Evolutionary conservation across 2,888 invertebrate species (phyloP), one percentile per base, ranked within the genome.

Genomic region (Aphodius sticticus): DNA sequence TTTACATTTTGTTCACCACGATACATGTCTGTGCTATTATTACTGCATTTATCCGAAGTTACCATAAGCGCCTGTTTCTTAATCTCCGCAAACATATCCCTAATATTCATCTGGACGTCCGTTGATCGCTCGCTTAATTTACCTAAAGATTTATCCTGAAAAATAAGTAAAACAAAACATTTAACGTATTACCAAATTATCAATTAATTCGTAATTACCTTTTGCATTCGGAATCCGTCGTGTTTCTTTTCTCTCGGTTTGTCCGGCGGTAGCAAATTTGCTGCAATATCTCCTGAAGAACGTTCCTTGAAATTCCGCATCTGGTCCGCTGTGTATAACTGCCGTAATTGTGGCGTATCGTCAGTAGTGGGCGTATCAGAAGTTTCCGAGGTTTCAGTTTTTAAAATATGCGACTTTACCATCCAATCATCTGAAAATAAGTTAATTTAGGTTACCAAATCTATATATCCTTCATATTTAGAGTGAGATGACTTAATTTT

Each of bases 61-160:
- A 82, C 78, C 77, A 78, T 74, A 37, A 82, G 69, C 14, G 81
- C 82, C 70, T 81, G 82, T 36, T 79, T 82, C 70, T 81, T 82
- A 36, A 81, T 78, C 76, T 82, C 80, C 37, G 78, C 79, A 69
- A 81, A 81, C 79, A 82, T 78, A 69, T 81, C 79, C 69, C 80
- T 70, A 35, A 81, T 82, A 16, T 79, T 81, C 12, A 77, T 75
- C n/a, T 79, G 79, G 5, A 74, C 26, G 53, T 81, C 81, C n/a
- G 75, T 35, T 7, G 74, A n/a, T 36, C 37, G 26, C 1, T 74
- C 74, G 5, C 53, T 53, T 12, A 35, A 15, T 70, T 70, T 70
- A 16, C 16, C 16, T 12, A 69, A 70, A 3, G 70, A 35, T 36
- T 77, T 77, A 0, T 77, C 77, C 77, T 77, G 16, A 26, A 70